Base-by-base conservation (phyloP, 2,888 invertebrate genomes). In the Tortricodes alternella region DNA sequence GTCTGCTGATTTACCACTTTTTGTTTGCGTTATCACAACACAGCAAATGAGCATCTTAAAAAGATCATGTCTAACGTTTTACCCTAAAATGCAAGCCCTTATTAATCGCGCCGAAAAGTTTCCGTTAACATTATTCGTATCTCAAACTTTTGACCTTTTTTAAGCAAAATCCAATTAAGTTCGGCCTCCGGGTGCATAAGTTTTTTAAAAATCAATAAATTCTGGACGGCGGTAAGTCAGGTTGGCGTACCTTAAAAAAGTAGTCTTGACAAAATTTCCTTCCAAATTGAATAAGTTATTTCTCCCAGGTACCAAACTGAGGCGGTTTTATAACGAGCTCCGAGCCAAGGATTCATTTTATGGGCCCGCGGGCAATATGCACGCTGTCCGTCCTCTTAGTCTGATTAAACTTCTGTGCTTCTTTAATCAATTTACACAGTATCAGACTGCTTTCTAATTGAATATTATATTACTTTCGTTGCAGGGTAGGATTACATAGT, bases 211-310 rank as follows among this genome's bases (percentile, higher is more conserved):
- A 34, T 32, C 34, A 23, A 46, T 34, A 27, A 13, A 49, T 38
- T 50, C 48, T 50, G 48, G 46, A 46, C 39, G 49, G 35, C 21
- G 13, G 24, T 55, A 61, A 58, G 48, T 58, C 61, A 32, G 51
- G 46, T 39, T 52, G 37, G 8, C 15, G 35, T 21, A 29, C 46
- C 41, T 38, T 18, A 56, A 50, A 32, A 41, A 34, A 21, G 34
- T 29, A 48, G 46, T 24, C 38, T 41, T 48, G 37, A 18, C 48
- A 19, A 62, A 62, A 60, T 63, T 65, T 62, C 48, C 59, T 46
- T 62, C 32, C 16, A 65, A 57, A 65, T 65, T 65, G 58, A 62
- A 65, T 61, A 58, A 65, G 59, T 65, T 63, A 46, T 46, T 15
- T 34, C 8, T 46, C 34, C 24, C 35, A 34, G n/a, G 46, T 21